These are phyloP conservation scores for Fragum fragum DNA, from an alignment of 2,888 invertebrate genomes.

Conservation along the genomic window DNA sequence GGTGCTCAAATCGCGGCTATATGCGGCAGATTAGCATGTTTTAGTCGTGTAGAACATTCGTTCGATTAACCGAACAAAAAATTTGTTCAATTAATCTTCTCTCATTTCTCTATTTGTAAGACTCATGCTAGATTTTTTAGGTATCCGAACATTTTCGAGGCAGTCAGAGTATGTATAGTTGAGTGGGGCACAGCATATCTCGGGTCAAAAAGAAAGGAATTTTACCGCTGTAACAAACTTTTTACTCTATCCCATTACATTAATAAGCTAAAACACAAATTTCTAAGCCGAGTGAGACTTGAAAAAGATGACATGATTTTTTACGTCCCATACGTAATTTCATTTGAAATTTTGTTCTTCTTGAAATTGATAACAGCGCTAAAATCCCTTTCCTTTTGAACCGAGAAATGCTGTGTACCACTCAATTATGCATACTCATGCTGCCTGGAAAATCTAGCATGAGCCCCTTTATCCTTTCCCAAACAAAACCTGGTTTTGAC, in stretches of 20 bases:
- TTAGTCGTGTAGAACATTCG: no score
- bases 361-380: background rate
- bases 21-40: no score
- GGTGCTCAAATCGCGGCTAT: no score
- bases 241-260: no score
- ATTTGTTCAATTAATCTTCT: no score
- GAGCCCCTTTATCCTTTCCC: background rate
- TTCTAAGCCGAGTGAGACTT: background rate
- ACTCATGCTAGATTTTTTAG: background rate
- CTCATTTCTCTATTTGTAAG: no score
- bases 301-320: background rate
- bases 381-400: slow-evolving; percentile 2
- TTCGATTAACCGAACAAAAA: no score
- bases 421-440: background rate
- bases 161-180: background rate
- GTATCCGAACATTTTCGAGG: background rate
- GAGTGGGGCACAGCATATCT: background rate
- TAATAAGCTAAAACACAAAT: background rate
- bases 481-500: no score
- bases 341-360: background rate
- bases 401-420: background rate
- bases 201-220: background rate
- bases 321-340: background rate
- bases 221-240: background rate
- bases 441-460: slow-evolving; percentile 4